These are phyloP conservation scores for Chaetodon trifasciatus DNA, from an alignment of 2,797 vertebrate species.

Conservation along the genomic window DNA sequence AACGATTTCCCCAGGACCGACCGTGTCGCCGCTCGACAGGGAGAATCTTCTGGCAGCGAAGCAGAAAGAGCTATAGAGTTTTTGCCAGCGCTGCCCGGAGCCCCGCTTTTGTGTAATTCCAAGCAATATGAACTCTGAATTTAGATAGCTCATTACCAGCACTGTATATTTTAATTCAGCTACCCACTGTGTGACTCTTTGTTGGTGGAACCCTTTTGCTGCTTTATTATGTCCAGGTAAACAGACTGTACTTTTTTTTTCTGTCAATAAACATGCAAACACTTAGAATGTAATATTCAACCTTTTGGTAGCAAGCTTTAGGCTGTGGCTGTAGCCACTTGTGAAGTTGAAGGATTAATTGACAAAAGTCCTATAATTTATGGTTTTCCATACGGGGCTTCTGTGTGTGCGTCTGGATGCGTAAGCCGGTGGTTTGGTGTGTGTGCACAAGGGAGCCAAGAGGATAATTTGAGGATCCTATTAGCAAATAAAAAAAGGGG, in stretches of 20 bases:
- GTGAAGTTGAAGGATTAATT: constrained; percentile 62
- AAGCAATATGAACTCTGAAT: constrained; percentile 82
- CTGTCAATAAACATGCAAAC: constrained; percentile 50
- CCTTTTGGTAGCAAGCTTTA: constrained; percentile 23
- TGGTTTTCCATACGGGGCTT: constrained; percentile 26
- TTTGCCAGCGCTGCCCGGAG: constrained; percentile 66
- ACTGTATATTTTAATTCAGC: constrained; percentile 79
- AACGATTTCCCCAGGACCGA: constrained; percentile 66
- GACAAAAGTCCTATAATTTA: constrained; percentile 48
- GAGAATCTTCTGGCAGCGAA: constrained; percentile 70
- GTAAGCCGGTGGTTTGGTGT: constrained; percentile 15
- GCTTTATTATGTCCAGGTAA: constrained; percentile 75
- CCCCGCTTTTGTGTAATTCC: constrained; percentile 80
- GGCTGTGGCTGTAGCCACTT: not conserved
- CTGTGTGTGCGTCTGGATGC: constrained; percentile 18
- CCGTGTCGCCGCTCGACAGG: constrained; percentile 55
- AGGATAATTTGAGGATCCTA: constrained; percentile 64
- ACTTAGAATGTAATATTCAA: constrained; percentile 45
- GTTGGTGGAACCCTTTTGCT: constrained; percentile 63
- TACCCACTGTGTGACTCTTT: constrained; percentile 66
- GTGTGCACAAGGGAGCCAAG: constrained; percentile 38
- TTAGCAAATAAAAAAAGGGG: constrained; percentile 74
- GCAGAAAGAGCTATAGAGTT: constrained; percentile 70
- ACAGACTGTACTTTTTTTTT: constrained; percentile 50
- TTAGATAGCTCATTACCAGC: constrained; percentile 85